A percentile compares a stretch with the other conserved stretches of the same genome.
phyloP scores from a whole-genome alignment of 2,113 vertebrate species.

The Lutjanus erythropterus region DNA sequence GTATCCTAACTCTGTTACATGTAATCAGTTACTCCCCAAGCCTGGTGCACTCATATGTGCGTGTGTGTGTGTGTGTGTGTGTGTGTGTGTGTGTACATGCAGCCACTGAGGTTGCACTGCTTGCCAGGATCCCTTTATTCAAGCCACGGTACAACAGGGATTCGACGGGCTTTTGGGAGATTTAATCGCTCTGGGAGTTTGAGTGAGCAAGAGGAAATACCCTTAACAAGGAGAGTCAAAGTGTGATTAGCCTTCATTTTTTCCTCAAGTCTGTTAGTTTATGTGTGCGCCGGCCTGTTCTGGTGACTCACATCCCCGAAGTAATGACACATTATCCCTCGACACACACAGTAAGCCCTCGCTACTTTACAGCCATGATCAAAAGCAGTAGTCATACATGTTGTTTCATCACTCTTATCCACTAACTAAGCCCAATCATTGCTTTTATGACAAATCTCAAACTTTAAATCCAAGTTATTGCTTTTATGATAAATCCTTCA shows the following conservation, averaged over 20 bases:
- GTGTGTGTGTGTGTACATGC: slow-evolving; percentile 28
- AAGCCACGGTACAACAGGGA: slow-evolving; percentile 47
- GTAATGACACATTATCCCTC: slow-evolving; percentile 83
- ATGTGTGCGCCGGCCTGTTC: slow-evolving; percentile 66
- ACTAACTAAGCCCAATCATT: slow-evolving; percentile 60
- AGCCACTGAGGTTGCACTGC: background rate
- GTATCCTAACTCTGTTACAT: too few relatives aligned
- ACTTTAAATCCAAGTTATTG: slow-evolving; percentile 63
- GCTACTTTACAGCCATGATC: slow-evolving; percentile 78
- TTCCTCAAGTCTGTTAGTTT: slow-evolving; percentile 70
- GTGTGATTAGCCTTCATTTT: slow-evolving; percentile 77
- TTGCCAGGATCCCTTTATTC: slow-evolving; percentile 52
- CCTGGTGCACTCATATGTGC: too few relatives aligned
- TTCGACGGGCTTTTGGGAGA: slow-evolving; percentile 66
- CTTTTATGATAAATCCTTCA: slow-evolving; percentile 59
- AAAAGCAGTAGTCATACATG: slow-evolving; percentile 72
- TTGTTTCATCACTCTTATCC: slow-evolving; percentile 72
- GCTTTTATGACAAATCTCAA: slow-evolving; percentile 68
- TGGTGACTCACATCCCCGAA: slow-evolving; percentile 81
- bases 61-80: slow-evolving; percentile 10
- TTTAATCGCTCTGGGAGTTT: slow-evolving; percentile 76
- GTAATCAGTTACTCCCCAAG: too few relatives aligned
- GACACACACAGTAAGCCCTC: slow-evolving; percentile 75
- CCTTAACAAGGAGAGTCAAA: slow-evolving; percentile 81
- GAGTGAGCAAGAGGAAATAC: slow-evolving; percentile 80